Conservation (phyloP, 2,113 vertebrate genomes). For the Stomatorhinus ivindoensis region DNA sequence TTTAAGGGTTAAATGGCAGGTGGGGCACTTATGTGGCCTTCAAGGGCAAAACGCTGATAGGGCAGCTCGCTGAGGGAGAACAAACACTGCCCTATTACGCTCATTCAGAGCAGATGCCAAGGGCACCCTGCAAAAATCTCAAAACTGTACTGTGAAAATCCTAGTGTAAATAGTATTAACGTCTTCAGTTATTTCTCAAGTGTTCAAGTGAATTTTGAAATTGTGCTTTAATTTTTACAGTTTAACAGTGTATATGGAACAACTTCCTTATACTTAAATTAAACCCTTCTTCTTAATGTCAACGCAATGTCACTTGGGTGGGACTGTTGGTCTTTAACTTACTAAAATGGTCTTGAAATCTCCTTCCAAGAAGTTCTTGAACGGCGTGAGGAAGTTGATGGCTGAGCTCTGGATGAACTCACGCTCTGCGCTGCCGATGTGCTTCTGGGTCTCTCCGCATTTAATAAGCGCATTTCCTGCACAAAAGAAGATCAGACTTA, state of each 20-base stretch:
- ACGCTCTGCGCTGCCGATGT: constrained; percentile 86
- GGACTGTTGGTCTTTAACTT: constrained; percentile 47
- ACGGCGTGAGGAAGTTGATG: constrained; percentile 93
- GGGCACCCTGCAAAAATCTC: neutral
- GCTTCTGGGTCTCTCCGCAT: constrained; percentile 92
- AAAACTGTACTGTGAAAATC: neutral
- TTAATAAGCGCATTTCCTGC: constrained; percentile 93
- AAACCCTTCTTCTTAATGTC: neutral
- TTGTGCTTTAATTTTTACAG: neutral
- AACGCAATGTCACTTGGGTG: neutral
- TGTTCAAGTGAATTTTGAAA: neutral
- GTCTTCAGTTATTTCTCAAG: neutral
- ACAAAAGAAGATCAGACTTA: constrained; percentile 22
- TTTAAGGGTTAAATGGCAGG: neutral
- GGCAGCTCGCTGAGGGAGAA: neutral
- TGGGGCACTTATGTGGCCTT: neutral
- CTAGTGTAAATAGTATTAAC: neutral
- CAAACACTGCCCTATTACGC: neutral
- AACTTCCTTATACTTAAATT: neutral
- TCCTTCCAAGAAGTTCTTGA: constrained; percentile 95
- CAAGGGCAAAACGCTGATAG: neutral
- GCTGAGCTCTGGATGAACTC: constrained; percentile 89
- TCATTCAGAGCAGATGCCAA: neutral
- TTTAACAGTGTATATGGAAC: neutral
- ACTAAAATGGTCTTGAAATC: constrained; percentile 98